Evolutionary conservation across 2,797 vertebrate genomes (phyloP).

Genomic region (Decapterus maruadsi): DNA sequence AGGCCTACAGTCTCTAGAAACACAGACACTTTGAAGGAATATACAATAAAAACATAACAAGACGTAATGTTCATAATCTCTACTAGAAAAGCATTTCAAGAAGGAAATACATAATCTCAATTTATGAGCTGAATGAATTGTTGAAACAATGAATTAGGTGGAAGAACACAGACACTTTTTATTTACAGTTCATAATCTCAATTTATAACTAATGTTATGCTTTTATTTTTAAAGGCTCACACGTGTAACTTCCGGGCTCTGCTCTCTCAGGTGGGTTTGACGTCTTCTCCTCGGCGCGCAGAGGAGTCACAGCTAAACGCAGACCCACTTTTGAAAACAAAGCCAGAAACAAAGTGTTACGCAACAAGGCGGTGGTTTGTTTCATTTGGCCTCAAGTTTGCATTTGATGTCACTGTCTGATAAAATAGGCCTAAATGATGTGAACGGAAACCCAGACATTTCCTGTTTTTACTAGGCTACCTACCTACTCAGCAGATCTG

Average conservation of each 20-base stretch:
- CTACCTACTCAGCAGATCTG: neutral
- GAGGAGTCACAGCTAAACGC: constrained; percentile 27
- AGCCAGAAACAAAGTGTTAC: constrained; percentile 35
- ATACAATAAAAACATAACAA: neutral
- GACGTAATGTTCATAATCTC: too few species aligned
- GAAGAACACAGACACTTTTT: too few species aligned
- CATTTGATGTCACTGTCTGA: constrained; percentile 37
- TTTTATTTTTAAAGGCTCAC: constrained; percentile 53
- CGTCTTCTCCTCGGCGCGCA: constrained; percentile 27
- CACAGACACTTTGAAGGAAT: neutral
- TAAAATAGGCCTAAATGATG: constrained; percentile 15
- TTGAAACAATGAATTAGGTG: too few species aligned
- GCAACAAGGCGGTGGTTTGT: constrained; percentile 52
- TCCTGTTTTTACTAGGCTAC: constrained; percentile 52
- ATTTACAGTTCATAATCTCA: too few species aligned
- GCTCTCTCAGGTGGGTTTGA: neutral
- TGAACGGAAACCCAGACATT: constrained; percentile 52
- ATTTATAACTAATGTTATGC: too few species aligned
- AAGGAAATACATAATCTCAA: too few species aligned
- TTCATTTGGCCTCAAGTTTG: constrained; percentile 26
- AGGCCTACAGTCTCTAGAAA: too few species aligned
- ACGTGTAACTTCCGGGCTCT: constrained; percentile 25
- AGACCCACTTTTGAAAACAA: constrained; percentile 9
- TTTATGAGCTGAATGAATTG: too few species aligned
- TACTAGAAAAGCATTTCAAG: too few species aligned